A percentile compares a stretch with the other conserved stretches of the same genome.
These are phyloP conservation scores for Drosophila lini DNA, from an alignment of 1,140 invertebrate species.

Conservation along the genomic window DNA sequence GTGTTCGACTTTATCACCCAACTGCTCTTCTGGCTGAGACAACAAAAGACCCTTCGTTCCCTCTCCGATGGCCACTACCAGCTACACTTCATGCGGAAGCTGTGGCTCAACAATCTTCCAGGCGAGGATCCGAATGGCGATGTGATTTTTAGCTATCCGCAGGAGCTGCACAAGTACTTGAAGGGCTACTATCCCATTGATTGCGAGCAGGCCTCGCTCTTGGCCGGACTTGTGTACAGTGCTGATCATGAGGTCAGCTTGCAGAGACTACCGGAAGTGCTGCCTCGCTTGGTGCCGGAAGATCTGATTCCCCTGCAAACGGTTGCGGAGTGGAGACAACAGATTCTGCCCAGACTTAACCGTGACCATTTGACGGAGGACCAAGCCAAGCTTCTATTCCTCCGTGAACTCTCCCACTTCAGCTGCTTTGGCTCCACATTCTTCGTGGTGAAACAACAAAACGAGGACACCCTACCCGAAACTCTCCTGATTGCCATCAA, in stretches of 20 bases:
- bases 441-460: constrained; percentile 96
- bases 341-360: constrained; percentile 85
- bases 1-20: constrained; percentile 98
- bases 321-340: constrained; percentile 93
- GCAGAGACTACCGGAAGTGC: constrained; percentile 87
- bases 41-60: constrained; percentile 90
- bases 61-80: constrained; percentile 89
- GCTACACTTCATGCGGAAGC: constrained; percentile 98
- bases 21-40: constrained; percentile 93
- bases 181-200: constrained; percentile 94
- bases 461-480: constrained; percentile 93
- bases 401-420: constrained; percentile 91
- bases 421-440: constrained; percentile 98
- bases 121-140: constrained; percentile 95
- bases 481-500: constrained; percentile 95
- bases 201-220: constrained; percentile 91
- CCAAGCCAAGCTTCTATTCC: constrained; percentile 93
- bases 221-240: constrained; percentile 92
- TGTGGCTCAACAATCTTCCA: constrained; percentile 95
- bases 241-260: constrained; percentile 88
- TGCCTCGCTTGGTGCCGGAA: constrained; percentile 91
- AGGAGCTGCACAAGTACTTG: constrained; percentile 96
- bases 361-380: constrained; percentile 87
- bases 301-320: constrained; percentile 91
- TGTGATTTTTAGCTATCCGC: constrained; percentile 97